These are phyloP conservation scores for Chloroceryle inda DNA, from an alignment of 2,797 vertebrate genomes.

Conservation along the genomic window DNA sequence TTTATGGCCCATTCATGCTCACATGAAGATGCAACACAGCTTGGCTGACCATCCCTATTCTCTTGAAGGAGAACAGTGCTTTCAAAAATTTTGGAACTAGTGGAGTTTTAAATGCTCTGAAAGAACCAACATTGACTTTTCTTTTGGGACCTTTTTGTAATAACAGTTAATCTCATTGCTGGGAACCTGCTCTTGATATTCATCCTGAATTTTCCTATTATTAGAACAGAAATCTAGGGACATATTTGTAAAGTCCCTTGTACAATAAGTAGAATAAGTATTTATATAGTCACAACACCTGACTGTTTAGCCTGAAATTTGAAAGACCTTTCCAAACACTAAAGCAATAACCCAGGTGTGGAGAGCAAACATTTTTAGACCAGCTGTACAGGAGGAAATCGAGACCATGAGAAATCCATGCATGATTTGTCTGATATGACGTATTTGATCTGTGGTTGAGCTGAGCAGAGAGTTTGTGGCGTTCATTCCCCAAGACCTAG, in stretches of 20 bases:
- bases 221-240: background rate
- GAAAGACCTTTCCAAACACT: slow-evolving; percentile 61
- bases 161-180: slow-evolving; percentile 3
- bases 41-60: background rate
- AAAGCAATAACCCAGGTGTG: slow-evolving; percentile 53
- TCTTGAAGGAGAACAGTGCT: background rate
- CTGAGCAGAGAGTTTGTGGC: background rate
- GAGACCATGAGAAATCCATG: background rate
- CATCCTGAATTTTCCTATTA: slow-evolving; percentile 16
- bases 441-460: background rate
- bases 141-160: background rate
- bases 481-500: background rate
- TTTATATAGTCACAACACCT: slow-evolving; percentile 61
- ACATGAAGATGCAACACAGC: background rate
- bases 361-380: slow-evolving; percentile 60
- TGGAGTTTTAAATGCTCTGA: background rate
- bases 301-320: slow-evolving; percentile 57
- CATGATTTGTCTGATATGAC: background rate
- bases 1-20: background rate
- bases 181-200: background rate
- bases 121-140: background rate
- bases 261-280: slow-evolving; percentile 42
- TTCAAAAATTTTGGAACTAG: background rate
- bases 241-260: slow-evolving; percentile 16
- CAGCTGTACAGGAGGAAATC: background rate